Evolutionary conservation across 1,140 invertebrate genomes (phyloP).

Genomic region (Drosophila fuyamai): DNA sequence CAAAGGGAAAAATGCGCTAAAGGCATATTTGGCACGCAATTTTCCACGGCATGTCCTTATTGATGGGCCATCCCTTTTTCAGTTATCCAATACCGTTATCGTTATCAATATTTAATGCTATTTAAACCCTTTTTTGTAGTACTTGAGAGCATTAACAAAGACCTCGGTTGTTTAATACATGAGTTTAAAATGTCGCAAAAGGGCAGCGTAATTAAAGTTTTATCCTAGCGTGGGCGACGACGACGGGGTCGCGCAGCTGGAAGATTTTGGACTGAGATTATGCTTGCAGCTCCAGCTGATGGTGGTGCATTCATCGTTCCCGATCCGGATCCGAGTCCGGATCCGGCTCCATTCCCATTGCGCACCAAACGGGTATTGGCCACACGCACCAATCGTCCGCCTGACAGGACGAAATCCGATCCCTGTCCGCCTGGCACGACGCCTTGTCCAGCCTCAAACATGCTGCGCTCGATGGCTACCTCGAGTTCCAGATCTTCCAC

Average conservation of each 20-base stretch:
- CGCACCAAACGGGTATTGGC: background rate
- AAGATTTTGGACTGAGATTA: too few relatives aligned
- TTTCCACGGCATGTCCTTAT: constrained; percentile 61
- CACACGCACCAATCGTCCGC: background rate
- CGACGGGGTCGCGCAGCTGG: background rate
- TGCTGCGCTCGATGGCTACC: constrained; percentile 47
- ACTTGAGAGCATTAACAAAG: background rate
- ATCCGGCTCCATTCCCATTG: too few relatives aligned
- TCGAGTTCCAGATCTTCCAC: constrained; percentile 17
- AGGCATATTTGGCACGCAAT: constrained; percentile 79
- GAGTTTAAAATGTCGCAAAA: background rate
- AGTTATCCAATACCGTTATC: constrained; percentile 40
- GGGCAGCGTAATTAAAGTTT: background rate
- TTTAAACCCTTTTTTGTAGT: constrained; percentile 47
- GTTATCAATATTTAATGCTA: constrained; percentile 76
- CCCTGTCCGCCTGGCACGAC: background rate
- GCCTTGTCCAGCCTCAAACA: constrained; percentile 6
- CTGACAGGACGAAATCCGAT: too few relatives aligned
- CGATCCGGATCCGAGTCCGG: background rate
- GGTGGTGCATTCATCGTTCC: background rate
- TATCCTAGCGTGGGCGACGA: background rate
- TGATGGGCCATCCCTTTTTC: constrained; percentile 73
- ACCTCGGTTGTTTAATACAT: constrained; percentile 27
- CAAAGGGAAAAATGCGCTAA: constrained; percentile 74
- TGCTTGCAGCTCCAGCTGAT: background rate